Percentiles rank a stretch among this genome's conserved stretches.
Conservation (phyloP, 2,113 vertebrate species). For the Cynopterus brachyotis region DNA sequence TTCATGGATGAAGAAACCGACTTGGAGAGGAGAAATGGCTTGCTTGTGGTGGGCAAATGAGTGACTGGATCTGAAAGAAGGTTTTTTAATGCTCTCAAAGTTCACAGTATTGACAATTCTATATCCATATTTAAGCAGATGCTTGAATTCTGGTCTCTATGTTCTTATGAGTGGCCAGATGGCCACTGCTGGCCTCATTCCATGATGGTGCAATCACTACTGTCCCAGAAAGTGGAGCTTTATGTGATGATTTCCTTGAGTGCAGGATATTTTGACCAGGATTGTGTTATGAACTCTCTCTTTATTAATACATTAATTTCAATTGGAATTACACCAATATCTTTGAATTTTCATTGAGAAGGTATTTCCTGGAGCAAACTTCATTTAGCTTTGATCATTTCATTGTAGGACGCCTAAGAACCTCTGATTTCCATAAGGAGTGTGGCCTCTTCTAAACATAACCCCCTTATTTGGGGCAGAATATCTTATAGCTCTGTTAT, state of each 20-base stretch:
- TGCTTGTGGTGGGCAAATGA: background rate
- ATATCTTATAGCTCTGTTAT: background rate
- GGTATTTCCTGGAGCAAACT: background rate
- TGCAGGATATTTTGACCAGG: background rate
- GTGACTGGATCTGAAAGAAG: background rate
- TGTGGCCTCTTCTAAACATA: background rate
- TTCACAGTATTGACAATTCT: background rate
- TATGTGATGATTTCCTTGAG: background rate
- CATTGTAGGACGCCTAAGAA: background rate
- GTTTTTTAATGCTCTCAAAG: slow-evolving; percentile 21
- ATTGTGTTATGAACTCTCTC: background rate
- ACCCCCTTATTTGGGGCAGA: background rate
- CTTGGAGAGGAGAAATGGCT: background rate
- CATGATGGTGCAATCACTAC: background rate
- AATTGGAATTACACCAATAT: background rate
- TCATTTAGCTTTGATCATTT: background rate
- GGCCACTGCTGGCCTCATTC: background rate
- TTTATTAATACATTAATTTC: slow-evolving; percentile 16
- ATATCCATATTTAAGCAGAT: background rate
- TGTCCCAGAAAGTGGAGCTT: background rate
- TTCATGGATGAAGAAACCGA: background rate
- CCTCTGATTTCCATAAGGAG: background rate
- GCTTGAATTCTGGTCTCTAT: background rate
- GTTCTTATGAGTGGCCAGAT: background rate
- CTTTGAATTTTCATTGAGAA: slow-evolving; percentile 3